phyloP scores from a whole-genome alignment of 2,888 invertebrate genomes.

The Phania funesta region DNA sequence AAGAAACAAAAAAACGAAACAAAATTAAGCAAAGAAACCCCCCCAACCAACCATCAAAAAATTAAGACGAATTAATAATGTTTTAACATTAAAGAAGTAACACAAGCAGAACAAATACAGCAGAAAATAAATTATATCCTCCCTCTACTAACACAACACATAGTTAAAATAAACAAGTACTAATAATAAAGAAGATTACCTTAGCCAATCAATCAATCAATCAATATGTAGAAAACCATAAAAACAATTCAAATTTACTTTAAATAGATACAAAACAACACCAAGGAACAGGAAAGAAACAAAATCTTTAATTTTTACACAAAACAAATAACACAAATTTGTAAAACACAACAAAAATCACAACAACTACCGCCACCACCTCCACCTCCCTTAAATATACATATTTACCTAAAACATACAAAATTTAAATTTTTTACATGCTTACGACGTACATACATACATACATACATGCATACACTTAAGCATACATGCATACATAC shows the following conservation, averaged over 20 bases:
- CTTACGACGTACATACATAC: constrained; percentile 10
- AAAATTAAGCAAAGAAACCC: constrained; percentile 13
- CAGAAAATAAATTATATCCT: constrained; percentile 6
- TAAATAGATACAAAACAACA: constrained; percentile 13
- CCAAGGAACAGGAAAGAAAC: background rate
- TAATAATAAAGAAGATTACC: constrained; percentile 33
- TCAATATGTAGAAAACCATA: constrained; percentile 18
- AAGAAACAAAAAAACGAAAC: constrained; percentile 20
- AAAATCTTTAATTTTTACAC: constrained; percentile 15
- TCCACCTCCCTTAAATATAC: constrained; percentile 23
- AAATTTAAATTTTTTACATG: constrained; percentile 23
- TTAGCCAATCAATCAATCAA: constrained; percentile 54
- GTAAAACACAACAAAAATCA: constrained; percentile 44
- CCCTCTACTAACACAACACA: constrained; percentile 31
- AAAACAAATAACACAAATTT: constrained; percentile 40
- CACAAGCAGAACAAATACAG: constrained; percentile 15
- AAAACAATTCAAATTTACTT: constrained; percentile 14
- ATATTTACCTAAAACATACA: constrained; percentile 17
- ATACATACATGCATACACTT: background rate
- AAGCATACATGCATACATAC: constrained; percentile 1
- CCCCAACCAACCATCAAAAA: constrained; percentile 47
- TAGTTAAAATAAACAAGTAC: constrained; percentile 23
- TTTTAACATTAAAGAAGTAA: constrained; percentile 37
- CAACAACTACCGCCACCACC: constrained; percentile 40
- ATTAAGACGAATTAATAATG: constrained; percentile 37